Percentiles rank a stretch among this genome's conserved stretches.
Conservation (phyloP, 2,888 invertebrate species). For the Amphimallon solstitiale region DNA sequence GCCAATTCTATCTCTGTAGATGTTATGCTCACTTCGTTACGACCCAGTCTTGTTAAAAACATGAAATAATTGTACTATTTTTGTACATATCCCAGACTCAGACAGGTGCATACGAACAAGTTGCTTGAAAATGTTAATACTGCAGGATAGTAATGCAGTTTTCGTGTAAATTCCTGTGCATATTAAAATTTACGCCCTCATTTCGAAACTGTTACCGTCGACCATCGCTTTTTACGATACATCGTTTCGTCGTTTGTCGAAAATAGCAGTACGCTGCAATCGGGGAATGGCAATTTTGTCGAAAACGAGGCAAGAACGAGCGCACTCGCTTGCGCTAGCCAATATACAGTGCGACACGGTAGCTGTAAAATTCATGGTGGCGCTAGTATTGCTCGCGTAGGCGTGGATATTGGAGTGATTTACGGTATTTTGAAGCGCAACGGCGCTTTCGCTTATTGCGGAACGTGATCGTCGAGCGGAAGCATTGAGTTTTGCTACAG, state of each 20-base stretch:
- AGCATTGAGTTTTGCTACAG: constrained; percentile 37
- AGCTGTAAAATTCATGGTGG: constrained; percentile 19
- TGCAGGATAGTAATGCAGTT: constrained; percentile 29
- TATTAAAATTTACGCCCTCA: constrained; percentile 30
- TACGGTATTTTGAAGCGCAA: constrained; percentile 43
- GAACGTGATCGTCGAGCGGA: constrained; percentile 47
- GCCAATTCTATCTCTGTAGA: no score
- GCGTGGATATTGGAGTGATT: constrained; percentile 42
- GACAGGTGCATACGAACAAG: not conserved
- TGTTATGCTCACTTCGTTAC: no score
- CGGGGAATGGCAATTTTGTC: constrained; percentile 1
- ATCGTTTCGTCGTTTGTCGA: constrained; percentile 11
- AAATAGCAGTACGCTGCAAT: constrained; percentile 2
- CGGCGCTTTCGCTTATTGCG: constrained; percentile 48
- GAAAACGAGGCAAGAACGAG: constrained; percentile 6
- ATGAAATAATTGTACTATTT: constrained; percentile 14
- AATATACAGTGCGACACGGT: not conserved
- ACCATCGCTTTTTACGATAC: constrained; percentile 24
- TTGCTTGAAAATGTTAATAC: constrained; percentile 13
- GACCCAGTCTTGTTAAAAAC: not conserved
- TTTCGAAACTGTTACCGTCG: constrained; percentile 20
- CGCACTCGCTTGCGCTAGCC: not conserved
- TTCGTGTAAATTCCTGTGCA: constrained; percentile 24
- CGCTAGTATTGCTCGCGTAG: constrained; percentile 20
- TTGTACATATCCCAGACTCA: not conserved